phyloP scores from a whole-genome alignment of 2,113 vertebrate species.

The Scolopax mira region DNA sequence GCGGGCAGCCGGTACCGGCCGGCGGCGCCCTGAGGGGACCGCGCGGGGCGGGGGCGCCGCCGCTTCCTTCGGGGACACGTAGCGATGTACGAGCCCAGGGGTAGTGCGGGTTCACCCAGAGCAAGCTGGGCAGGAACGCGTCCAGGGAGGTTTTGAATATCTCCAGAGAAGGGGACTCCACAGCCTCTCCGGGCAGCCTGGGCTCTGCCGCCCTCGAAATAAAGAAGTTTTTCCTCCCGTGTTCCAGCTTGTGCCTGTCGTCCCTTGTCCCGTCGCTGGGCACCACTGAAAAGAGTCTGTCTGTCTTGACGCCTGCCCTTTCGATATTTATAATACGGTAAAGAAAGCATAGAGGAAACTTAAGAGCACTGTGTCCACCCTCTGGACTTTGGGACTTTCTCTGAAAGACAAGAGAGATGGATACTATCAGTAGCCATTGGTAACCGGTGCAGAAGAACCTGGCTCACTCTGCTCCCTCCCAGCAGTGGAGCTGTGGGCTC shows the following conservation, averaged over 20 bases:
- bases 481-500: too few species aligned
- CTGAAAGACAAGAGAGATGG: background rate
- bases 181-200: background rate
- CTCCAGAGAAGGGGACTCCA: background rate
- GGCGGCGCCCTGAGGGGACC: background rate
- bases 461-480: background rate
- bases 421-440: accelerated
- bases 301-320: background rate
- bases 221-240: background rate
- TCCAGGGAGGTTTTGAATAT: too few species aligned
- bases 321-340: background rate
- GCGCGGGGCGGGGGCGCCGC: accelerated
- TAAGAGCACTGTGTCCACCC: accelerated
- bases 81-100: accelerated
- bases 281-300: background rate
- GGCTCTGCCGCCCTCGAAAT: background rate
- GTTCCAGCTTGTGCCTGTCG: background rate
- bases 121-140: background rate
- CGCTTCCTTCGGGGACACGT: accelerated
- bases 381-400: background rate
- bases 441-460: background rate
- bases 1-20: background rate
- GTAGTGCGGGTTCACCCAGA: accelerated
- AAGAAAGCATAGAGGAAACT: background rate
- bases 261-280: background rate